Conservation (phyloP, 2,113 vertebrate species). For the Heterotilapia buettikoferi region DNA sequence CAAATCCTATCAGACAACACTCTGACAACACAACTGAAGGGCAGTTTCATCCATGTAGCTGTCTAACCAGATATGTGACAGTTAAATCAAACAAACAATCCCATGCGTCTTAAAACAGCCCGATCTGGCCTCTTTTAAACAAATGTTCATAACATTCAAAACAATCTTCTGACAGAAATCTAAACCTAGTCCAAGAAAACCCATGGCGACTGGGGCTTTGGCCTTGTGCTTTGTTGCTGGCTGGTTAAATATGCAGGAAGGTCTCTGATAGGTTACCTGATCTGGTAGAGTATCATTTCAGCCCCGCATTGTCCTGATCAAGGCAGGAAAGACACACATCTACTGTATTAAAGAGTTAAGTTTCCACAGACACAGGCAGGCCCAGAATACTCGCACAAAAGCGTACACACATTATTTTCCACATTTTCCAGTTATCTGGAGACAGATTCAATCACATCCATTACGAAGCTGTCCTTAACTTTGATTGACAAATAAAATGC, state of each 20-base stretch:
- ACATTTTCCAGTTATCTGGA: constrained; percentile 50
- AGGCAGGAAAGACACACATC: constrained; percentile 28
- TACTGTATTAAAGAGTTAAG: constrained; percentile 53
- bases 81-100: neutral
- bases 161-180: neutral
- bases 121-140: neutral
- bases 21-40: neutral
- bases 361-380: constrained; percentile 35
- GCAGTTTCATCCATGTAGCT: neutral
- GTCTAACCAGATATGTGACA: neutral
- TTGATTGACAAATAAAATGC: constrained; percentile 61
- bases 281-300: constrained; percentile 57
- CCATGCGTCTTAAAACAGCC: neutral
- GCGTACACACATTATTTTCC: constrained; percentile 35
- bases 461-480: constrained; percentile 50
- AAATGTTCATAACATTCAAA: neutral
- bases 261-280: constrained; percentile 56
- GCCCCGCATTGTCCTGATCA: constrained; percentile 26
- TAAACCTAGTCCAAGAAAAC: neutral
- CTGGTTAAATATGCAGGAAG: constrained; percentile 65
- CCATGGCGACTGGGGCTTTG: neutral
- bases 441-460: constrained; percentile 38
- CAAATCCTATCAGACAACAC: neutral
- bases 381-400: neutral
- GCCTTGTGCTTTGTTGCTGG: neutral